These are phyloP conservation scores for Xylota segnis DNA, from an alignment of 2,888 invertebrate genomes.

Conservation along the genomic window DNA sequence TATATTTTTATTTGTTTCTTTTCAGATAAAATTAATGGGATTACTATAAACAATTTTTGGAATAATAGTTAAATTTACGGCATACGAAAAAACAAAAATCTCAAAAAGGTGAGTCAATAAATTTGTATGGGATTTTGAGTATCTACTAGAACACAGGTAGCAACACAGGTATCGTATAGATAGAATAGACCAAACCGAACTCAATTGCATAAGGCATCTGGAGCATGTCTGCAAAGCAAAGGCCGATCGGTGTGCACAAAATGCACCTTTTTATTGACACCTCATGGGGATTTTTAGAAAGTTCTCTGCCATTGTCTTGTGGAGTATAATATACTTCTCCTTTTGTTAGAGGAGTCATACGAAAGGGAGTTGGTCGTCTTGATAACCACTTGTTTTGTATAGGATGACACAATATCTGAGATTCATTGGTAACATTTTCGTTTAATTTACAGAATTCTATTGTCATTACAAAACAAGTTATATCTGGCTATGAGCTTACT, in stretches of 20 bases:
- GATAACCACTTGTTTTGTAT: neutral
- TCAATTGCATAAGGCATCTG: slow-evolving; percentile 55
- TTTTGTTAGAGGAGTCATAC: neutral
- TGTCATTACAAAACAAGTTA: too few relatives aligned
- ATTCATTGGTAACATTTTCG: too few relatives aligned
- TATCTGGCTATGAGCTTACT: too few relatives aligned
- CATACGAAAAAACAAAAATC: neutral
- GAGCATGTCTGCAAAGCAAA: slow-evolving; percentile 43
- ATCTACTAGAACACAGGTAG: slow-evolving; percentile 1
- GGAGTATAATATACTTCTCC: neutral
- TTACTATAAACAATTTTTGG: slow-evolving; percentile 52
- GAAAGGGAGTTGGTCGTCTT: neutral
- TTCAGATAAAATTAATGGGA: slow-evolving; percentile 57
- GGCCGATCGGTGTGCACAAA: slow-evolving; percentile 15
- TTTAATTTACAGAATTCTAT: too few relatives aligned
- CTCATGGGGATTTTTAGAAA: slow-evolving; percentile 58
- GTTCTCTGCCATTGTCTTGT: slow-evolving; percentile 37
- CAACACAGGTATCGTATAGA: neutral
- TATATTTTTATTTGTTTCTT: slow-evolving; percentile 18
- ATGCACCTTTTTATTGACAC: slow-evolving; percentile 51
- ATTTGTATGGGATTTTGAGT: neutral
- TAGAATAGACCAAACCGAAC: neutral
- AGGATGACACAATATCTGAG: neutral
- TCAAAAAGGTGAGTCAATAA: slow-evolving; percentile 51
- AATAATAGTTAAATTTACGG: slow-evolving; percentile 33